These are phyloP conservation scores for Lampris incognitus DNA, from an alignment of 2,113 vertebrate genomes.

Conservation along the genomic window DNA sequence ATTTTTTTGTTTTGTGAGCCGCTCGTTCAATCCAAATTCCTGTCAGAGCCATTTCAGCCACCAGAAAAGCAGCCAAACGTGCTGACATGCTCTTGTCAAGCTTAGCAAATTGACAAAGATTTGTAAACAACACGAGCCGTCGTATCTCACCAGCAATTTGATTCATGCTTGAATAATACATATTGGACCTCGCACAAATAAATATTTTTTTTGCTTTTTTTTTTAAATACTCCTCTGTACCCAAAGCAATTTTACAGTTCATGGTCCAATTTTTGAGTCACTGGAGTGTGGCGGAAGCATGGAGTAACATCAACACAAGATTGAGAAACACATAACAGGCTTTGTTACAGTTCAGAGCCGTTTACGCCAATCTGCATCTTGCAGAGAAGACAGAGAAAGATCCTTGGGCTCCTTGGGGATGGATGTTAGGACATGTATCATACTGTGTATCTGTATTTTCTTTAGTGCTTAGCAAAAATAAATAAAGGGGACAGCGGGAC, in stretches of 20 bases:
- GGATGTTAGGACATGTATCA: conserved; percentile 8
- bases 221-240: conserved; percentile 43
- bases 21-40: conserved; percentile 39
- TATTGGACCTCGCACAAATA: conserved; percentile 54
- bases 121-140: conserved; percentile 71
- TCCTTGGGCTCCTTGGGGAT: conserved; percentile 22
- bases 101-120: conserved; percentile 75
- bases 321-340: conserved; percentile 64
- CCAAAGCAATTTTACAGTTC: conserved; percentile 76
- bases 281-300: conserved; percentile 59
- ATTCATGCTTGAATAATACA: conserved; percentile 70
- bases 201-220: background rate
- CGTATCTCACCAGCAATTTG: conserved; percentile 57
- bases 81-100: conserved; percentile 63
- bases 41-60: conserved; percentile 43
- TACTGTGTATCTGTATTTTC: background rate
- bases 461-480: no score
- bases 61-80: conserved; percentile 31
- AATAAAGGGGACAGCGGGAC: no score
- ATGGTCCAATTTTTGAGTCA: conserved; percentile 67
- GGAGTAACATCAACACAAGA: conserved; percentile 58
- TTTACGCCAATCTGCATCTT: conserved; percentile 45
- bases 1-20: conserved; percentile 24
- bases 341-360: conserved; percentile 63
- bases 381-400: conserved; percentile 19